phyloP scores from a whole-genome alignment of 2,113 vertebrate species.

The Otolemur garnettii region DNA sequence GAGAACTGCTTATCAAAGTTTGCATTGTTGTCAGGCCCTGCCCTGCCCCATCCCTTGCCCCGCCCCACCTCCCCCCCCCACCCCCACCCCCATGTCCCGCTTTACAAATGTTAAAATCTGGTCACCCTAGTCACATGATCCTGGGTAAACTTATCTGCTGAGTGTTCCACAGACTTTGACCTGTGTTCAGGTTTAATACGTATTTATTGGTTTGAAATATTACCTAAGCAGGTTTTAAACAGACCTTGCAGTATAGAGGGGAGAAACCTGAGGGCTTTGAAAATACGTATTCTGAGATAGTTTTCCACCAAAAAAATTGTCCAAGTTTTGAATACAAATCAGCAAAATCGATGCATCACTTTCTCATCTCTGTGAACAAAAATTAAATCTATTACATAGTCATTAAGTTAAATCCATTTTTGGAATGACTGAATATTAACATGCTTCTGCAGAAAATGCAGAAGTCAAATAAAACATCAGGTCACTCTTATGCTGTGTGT shows the following conservation, averaged over 20 bases:
- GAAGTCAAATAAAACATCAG: slow-evolving; percentile 58
- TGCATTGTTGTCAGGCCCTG: no score
- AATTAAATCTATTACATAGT: slow-evolving; percentile 57
- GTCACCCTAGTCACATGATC: neutral
- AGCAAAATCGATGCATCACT: slow-evolving; percentile 2
- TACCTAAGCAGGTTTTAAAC: neutral
- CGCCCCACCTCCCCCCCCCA: no score
- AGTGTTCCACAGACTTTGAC: neutral
- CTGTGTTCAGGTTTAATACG: neutral
- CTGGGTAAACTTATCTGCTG: neutral
- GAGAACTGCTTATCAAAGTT: no score
- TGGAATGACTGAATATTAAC: slow-evolving; percentile 1
- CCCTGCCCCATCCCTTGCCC: no score
- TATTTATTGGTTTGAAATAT: slow-evolving; percentile 52
- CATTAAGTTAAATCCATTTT: slow-evolving; percentile 45
- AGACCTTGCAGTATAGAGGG: neutral
- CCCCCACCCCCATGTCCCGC: no score
- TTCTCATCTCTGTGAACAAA: slow-evolving; percentile 68
- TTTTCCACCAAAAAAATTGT: slow-evolving; percentile 50
- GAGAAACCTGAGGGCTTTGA: neutral
- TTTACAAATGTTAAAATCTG: neutral
- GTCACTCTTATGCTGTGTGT: slow-evolving; percentile 42
- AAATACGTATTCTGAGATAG: slow-evolving; percentile 26
- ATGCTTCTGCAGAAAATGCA: slow-evolving; percentile 4
- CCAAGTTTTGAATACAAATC: slow-evolving; percentile 60